A percentile compares a stretch with the other conserved stretches of the same genome.
These are phyloP conservation scores for Mirounga angustirostris DNA, from an alignment of 2,113 vertebrate species.

Conservation along the genomic window DNA sequence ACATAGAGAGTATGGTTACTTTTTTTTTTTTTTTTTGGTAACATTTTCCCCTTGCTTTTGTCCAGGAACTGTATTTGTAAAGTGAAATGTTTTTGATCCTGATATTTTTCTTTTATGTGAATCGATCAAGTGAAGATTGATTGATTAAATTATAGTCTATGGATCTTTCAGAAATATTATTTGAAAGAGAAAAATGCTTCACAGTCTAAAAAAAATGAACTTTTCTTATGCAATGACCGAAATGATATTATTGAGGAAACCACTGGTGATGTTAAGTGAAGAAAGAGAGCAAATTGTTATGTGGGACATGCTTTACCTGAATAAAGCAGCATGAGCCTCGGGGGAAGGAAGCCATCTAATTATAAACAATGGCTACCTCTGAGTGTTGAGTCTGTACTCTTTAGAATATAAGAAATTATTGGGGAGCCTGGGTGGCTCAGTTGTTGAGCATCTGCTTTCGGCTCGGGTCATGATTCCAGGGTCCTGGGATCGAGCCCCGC, in stretches of 20 bases:
- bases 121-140: background rate
- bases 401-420: background rate
- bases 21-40: background rate
- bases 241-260: background rate
- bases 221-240: background rate
- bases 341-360: background rate
- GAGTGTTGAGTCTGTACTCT: background rate
- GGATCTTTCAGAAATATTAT: background rate
- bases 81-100: background rate
- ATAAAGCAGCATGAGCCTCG: background rate
- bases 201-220: background rate
- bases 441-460: too few relatives aligned
- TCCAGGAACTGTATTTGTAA: background rate
- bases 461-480: too few relatives aligned
- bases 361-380: background rate
- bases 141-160: background rate
- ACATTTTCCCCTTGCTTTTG: background rate
- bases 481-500: too few relatives aligned
- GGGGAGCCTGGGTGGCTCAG: too few relatives aligned
- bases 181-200: slow-evolving; percentile 1
- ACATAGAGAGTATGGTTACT: background rate
- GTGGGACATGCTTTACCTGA: background rate
- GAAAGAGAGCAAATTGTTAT: background rate
- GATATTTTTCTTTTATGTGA: background rate
- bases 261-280: background rate